Evolutionary conservation across 1,140 invertebrate genomes (phyloP), one percentile per base, ranked within the genome.

Genomic region (Venturia canescens): DNA sequence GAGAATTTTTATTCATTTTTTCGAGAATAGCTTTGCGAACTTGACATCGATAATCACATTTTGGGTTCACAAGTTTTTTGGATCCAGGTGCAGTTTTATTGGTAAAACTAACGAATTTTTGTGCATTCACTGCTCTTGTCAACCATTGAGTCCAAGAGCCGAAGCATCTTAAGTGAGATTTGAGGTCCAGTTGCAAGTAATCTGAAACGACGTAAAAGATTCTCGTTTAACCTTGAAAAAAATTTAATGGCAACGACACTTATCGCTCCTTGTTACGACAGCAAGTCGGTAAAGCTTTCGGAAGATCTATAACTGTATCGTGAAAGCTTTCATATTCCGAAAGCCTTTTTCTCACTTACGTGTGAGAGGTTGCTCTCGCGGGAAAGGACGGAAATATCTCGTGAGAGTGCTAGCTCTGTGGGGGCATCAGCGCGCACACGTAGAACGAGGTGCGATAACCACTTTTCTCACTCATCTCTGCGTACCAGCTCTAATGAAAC

Each of bases 231-330:
- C 50, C 6, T 21, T 9, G n/a, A n/a, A 7, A n/a, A 53, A 53
- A 53, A n/a, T 53, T n/a, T 53, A 2, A 53, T n/a, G 1, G 18
- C n/a, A 7, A n/a, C n/a, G n/a, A 21, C 50, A n/a, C 50, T 7
- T 21, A 53, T n/a, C 50, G n/a, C n/a, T 2, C n/a, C 18, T 53
- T 21, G 50, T 53, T 11, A 44, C 38, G 50, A 21, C 50, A 53
- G 3, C 2, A 53, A n/a, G n/a, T 7, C n/a, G 53, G 38, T 77
- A n/a, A n/a, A n/a, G n/a, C n/a, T 77, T 77, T 53, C 75, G 23
- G 75, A 15, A 26, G 53, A 31, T 63, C 13, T 27, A 77, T 77
- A 75, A 53, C 72, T 53, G 53, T 48, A 75, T 26, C 29, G 29
- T 5, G 72, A 75, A 53, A 75, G 57, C 57, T 75, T 53, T 29